phyloP scores from a whole-genome alignment of 2,888 invertebrate genomes.

The Anthrax anthrax region DNA sequence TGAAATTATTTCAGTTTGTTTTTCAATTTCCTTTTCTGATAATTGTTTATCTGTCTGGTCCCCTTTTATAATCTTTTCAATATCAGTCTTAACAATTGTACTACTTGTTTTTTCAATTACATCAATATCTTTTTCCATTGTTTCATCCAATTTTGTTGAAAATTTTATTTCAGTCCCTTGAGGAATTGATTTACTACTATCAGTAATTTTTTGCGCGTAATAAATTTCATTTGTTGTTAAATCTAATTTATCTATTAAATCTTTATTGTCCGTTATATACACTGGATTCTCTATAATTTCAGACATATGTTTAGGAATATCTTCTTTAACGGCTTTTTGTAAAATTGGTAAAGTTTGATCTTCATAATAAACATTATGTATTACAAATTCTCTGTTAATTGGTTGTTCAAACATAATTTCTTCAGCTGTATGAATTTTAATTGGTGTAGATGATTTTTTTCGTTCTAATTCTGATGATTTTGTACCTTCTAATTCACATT shows the following conservation, averaged over 20 bases:
- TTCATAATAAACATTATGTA: constrained; percentile 7
- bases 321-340: constrained; percentile 11
- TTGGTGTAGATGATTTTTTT: background rate
- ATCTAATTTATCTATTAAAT: constrained; percentile 7
- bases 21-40: background rate
- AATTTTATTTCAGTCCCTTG: constrained; percentile 4
- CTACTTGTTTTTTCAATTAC: background rate
- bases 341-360: constrained; percentile 7
- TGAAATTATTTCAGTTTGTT: background rate
- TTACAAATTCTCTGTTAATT: background rate
- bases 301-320: constrained; percentile 16
- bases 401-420: background rate
- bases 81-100: background rate
- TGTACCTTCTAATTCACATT: background rate
- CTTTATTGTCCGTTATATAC: constrained; percentile 10
- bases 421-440: background rate
- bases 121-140: background rate
- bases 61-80: background rate
- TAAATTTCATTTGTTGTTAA: constrained; percentile 13
- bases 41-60: background rate
- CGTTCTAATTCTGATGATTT: background rate
- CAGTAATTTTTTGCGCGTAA: constrained; percentile 11
- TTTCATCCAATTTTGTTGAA: background rate
- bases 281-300: constrained; percentile 11
- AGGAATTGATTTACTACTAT: constrained; percentile 2